Percentiles rank a stretch among this genome's conserved stretches.
Evolutionary conservation across 2,797 vertebrate genomes (phyloP).

Genomic region (Pseudopleuronectes americanus): DNA sequence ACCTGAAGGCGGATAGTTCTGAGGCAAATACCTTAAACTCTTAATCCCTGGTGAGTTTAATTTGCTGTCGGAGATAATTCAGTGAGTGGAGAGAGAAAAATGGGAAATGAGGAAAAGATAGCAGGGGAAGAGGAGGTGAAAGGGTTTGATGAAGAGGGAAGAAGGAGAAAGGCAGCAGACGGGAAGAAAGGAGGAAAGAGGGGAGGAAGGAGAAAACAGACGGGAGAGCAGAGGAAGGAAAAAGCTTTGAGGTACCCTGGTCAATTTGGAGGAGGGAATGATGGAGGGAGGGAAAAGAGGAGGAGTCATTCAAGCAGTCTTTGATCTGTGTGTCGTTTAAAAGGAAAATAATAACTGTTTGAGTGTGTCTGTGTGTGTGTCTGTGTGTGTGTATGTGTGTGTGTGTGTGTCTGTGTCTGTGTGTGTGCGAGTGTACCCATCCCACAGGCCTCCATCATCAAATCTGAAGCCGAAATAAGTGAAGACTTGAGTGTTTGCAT

Average conservation of each 20-base stretch:
- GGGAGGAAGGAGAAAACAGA: neutral
- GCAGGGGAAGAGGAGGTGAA: neutral
- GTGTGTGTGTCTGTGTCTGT: conserved; percentile 5
- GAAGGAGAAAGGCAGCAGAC: neutral
- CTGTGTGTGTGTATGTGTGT: conserved; percentile 16
- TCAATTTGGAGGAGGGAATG: conserved; percentile 44
- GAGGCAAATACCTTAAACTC: conserved; percentile 34
- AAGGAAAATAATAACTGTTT: conserved; percentile 64
- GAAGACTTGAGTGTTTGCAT: conserved; percentile 37
- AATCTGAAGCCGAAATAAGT: conserved; percentile 51
- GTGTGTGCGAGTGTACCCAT: conserved; percentile 5
- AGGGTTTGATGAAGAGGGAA: neutral
- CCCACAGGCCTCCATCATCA: conserved; percentile 54
- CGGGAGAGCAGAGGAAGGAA: conserved; percentile 3
- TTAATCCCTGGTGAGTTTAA: conserved; percentile 35
- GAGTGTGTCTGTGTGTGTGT: conserved; percentile 32
- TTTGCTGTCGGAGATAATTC: conserved; percentile 16
- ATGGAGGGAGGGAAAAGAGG: conserved; percentile 57
- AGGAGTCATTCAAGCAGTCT: conserved; percentile 58
- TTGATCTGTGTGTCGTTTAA: conserved; percentile 74
- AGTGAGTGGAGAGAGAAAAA: neutral
- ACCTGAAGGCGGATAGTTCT: conserved; percentile 30
- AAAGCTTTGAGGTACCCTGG: conserved; percentile 29
- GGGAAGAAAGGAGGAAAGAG: neutral
- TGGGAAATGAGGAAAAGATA: neutral